phyloP scores from a whole-genome alignment of 1,140 invertebrate genomes.

The Bombus pyrosoma region DNA sequence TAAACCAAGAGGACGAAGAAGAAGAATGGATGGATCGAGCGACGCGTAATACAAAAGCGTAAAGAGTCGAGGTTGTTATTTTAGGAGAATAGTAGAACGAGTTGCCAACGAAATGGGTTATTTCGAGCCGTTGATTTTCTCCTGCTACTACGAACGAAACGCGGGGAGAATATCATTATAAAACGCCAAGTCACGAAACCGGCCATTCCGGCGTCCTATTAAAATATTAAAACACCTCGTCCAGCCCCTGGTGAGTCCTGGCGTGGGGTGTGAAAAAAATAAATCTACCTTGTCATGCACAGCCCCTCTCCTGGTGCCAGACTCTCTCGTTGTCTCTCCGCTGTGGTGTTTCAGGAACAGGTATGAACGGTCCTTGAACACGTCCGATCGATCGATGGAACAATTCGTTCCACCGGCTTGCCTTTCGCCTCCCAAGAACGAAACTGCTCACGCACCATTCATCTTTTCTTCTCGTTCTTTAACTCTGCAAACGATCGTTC shows the following conservation, averaged over 20 bases:
- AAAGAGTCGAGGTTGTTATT: constrained; percentile 66
- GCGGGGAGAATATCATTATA: constrained; percentile 82
- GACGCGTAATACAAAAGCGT: constrained; percentile 31
- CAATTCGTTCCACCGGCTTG: constrained; percentile 47
- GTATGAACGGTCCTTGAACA: constrained; percentile 68
- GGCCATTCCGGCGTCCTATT: constrained; percentile 80
- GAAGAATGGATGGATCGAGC: constrained; percentile 45
- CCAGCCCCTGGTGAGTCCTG: constrained; percentile 74
- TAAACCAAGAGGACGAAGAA: not conserved
- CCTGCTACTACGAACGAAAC: constrained; percentile 77
- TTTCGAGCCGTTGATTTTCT: constrained; percentile 78
- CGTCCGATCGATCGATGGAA: constrained; percentile 61
- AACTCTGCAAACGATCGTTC: not conserved
- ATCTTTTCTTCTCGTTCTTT: not conserved
- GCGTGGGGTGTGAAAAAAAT: constrained; percentile 81
- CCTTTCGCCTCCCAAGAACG: constrained; percentile 19
- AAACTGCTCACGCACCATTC: not conserved
- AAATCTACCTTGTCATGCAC: constrained; percentile 82
- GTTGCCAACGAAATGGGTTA: constrained; percentile 75
- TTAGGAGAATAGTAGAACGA: constrained; percentile 67
- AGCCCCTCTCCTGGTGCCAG: constrained; percentile 69
- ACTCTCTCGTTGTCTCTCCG: constrained; percentile 75
- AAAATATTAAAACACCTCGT: constrained; percentile 83
- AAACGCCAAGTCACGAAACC: constrained; percentile 82
- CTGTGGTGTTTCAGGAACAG: constrained; percentile 65